Base-by-base conservation (phyloP, 1,140 invertebrate genomes). In the Polypedilum vanderplanki region DNA sequence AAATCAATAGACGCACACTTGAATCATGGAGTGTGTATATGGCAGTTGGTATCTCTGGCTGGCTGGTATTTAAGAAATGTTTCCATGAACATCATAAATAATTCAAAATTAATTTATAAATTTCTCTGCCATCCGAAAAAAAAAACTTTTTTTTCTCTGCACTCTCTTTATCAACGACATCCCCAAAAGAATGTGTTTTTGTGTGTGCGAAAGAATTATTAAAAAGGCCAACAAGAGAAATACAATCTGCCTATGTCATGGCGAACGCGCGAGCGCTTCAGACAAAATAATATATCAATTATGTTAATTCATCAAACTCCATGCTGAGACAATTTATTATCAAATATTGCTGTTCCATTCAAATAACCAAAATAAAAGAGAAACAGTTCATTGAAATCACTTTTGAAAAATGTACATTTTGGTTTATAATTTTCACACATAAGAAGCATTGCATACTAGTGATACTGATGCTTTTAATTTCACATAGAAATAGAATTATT, bases 221-320 rank as follows among this genome's bases (percentile, higher is more conserved):
- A 57, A 57, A 57, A n/a, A 57, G n/a, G 46, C 46, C 24, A 33
- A 57, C 12, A 15, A 57, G n/a, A 57, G 46, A 57, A 57, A 57
- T n/a, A 57, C 46, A 57, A 57, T 57, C 24, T 33, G 24, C 24
- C 24, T 33, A 33, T n/a, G 46, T 15, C 46, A 57, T n/a, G 46
- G 46, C 12, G 15, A 57, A 57, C 46, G 65, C 65, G 65, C 65
- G 20, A 33, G 24, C 24, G 24, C 24, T 33, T 33, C 65, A 70
- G 17, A 20, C 65, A 70, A 70, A 70, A 70, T 22, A 57, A 57
- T 57, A 57, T 70, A 20, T 70, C 65, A 70, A 70, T 70, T 70
- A 70, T 70, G 65, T 70, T 70, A 70, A 70, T 70, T 70, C 65
- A 70, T 70, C 65, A 70, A 70, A 70, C 18, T 8, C 20, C 65